Conservation (phyloP, 1,140 invertebrate genomes). For the Sesamia nonagrioides region DNA sequence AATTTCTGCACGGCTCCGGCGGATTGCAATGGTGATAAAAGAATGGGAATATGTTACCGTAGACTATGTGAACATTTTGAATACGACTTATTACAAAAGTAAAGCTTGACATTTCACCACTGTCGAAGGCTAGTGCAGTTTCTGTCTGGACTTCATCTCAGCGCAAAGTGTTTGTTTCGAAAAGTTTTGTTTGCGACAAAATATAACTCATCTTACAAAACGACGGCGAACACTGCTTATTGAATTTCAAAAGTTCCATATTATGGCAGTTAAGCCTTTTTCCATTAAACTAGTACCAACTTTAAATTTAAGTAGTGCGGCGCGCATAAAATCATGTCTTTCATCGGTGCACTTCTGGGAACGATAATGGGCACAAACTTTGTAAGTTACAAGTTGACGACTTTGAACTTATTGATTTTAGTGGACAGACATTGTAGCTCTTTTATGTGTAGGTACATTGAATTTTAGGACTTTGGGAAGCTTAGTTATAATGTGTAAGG, state of each 20-base stretch:
- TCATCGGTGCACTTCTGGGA: not conserved
- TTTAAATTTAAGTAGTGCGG: not conserved
- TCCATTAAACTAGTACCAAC: constrained; percentile 8
- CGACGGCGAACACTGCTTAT: not conserved
- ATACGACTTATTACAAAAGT: no score
- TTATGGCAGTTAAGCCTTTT: not conserved
- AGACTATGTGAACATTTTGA: no score
- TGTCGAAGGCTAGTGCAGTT: no score
- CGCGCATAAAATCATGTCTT: constrained; percentile 5
- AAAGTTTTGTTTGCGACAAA: no score
- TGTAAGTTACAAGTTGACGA: not conserved
- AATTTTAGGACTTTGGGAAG: not conserved
- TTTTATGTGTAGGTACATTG: not conserved
- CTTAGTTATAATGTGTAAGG: not conserved
- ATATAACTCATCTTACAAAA: not conserved
- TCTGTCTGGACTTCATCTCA: no score
- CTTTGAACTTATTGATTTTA: not conserved
- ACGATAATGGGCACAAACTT: not conserved
- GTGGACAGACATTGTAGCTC: not conserved
- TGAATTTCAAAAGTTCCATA: not conserved
- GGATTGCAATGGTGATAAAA: no score
- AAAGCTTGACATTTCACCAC: no score
- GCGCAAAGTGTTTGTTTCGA: no score
- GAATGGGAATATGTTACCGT: no score
- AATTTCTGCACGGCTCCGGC: no score